A percentile compares a stretch with the other conserved stretches of the same genome.
phyloP scores from a whole-genome alignment of 2,113 vertebrate species.

The Ciconia stormi region DNA sequence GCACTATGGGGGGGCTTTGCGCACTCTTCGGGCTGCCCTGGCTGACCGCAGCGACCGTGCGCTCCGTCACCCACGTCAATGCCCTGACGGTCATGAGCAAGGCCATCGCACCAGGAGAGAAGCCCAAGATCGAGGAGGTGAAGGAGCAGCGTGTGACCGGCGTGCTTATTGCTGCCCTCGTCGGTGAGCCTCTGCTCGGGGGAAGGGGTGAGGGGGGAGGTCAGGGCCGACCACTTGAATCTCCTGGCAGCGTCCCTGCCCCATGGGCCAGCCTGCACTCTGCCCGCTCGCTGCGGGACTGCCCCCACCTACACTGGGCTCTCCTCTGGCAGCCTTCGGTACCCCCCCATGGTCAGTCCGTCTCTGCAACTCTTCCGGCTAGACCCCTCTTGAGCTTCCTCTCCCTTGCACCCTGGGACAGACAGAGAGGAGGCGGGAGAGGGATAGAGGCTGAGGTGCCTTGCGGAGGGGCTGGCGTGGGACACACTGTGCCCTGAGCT shows the following conservation, averaged over 20 bases:
- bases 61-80: slow-evolving; percentile 94
- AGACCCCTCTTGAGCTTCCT: neutral
- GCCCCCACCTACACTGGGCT: neutral
- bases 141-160: slow-evolving; percentile 96
- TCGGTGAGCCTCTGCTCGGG: slow-evolving; percentile 81
- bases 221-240: neutral
- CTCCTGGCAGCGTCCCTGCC: neutral
- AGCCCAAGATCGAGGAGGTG: slow-evolving; percentile 93
- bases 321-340: neutral
- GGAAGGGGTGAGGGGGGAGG: neutral
- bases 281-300: neutral
- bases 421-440: neutral
- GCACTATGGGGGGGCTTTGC: slow-evolving; percentile 88
- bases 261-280: accelerated
- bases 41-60: slow-evolving; percentile 93
- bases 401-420: neutral
- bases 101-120: slow-evolving; percentile 91
- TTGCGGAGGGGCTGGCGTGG: accelerated
- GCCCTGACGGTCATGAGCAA: slow-evolving; percentile 97
- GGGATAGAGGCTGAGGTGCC: accelerated
- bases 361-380: neutral
- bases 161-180: slow-evolving; percentile 87
- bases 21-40: slow-evolving; percentile 94
- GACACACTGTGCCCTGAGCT: neutral
- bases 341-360: neutral